Evolutionary conservation across 2,797 vertebrate genomes (phyloP).

Genomic region (Hydrophis major): DNA sequence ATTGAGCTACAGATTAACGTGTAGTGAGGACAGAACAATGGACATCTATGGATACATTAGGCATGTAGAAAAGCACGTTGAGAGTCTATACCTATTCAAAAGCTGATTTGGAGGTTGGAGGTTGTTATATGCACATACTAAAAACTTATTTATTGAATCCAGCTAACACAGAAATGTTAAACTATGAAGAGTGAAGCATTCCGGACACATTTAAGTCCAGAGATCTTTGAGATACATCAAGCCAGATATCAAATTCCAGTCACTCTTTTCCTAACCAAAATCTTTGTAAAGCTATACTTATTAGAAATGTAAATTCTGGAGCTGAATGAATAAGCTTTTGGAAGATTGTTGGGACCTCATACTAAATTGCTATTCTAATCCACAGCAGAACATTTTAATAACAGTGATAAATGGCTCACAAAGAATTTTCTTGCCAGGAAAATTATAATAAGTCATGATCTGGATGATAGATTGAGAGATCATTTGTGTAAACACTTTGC

Average conservation of each 20-base stretch:
- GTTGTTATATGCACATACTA: not conserved
- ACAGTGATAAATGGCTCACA: slow-evolving; percentile 84
- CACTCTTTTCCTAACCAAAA: slow-evolving; percentile 66
- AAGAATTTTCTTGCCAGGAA: slow-evolving; percentile 69
- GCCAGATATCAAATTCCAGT: slow-evolving; percentile 65
- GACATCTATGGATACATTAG: too few species aligned
- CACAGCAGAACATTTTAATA: slow-evolving; percentile 84
- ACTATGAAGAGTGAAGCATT: slow-evolving; percentile 64
- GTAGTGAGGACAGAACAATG: too few species aligned
- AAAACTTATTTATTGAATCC: not conserved
- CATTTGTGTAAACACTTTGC: slow-evolving; percentile 72
- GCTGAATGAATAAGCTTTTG: slow-evolving; percentile 74
- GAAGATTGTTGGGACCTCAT: slow-evolving; percentile 75
- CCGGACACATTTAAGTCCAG: slow-evolving; percentile 57
- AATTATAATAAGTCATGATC: slow-evolving; percentile 63
- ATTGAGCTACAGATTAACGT: too few species aligned
- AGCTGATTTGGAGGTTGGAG: not conserved
- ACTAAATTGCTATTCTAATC: slow-evolving; percentile 85
- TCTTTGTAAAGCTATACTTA: slow-evolving; percentile 62
- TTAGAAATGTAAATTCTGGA: slow-evolving; percentile 66
- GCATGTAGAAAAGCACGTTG: not conserved
- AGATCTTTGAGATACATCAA: slow-evolving; percentile 56
- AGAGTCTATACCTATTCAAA: slow-evolving; percentile 4
- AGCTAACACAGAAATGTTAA: slow-evolving; percentile 50
- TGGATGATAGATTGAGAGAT: slow-evolving; percentile 71